Conservation (phyloP, 2,888 invertebrate species). For the Oscheius sp. region DNA sequence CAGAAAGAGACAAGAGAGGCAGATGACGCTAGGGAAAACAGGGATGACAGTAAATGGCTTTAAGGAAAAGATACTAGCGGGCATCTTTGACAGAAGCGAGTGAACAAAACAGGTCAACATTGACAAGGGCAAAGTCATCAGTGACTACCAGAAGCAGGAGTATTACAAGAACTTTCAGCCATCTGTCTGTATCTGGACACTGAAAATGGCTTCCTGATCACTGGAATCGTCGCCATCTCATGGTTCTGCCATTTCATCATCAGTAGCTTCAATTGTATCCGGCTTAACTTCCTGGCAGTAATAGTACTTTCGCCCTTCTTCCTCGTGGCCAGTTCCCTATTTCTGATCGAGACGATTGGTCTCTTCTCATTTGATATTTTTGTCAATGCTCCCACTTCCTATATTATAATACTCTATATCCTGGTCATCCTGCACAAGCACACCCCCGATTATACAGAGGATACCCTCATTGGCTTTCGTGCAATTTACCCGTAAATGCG, state of each 20-base stretch:
- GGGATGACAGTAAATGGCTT: too few species aligned
- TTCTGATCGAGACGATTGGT: constrained; percentile 19
- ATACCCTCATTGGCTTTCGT: constrained; percentile 12
- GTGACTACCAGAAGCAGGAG: too few species aligned
- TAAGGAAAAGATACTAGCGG: too few species aligned
- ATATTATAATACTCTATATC: constrained; percentile 12
- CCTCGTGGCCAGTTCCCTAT: background rate
- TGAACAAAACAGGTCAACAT: too few species aligned
- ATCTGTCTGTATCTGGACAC: constrained; percentile 4
- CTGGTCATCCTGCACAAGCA: background rate
- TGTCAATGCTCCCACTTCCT: constrained; percentile 16
- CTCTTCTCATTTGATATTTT: constrained; percentile 23
- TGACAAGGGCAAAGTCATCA: too few species aligned
- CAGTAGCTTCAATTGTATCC: background rate
- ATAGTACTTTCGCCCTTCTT: constrained; percentile 9
- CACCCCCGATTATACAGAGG: constrained; percentile 6
- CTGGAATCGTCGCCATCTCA: background rate
- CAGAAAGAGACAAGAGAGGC: too few species aligned
- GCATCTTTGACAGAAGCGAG: too few species aligned
- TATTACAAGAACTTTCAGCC: constrained; percentile 2
- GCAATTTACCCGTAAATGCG: constrained; percentile 4
- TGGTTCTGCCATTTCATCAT: background rate
- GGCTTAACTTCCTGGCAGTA: background rate
- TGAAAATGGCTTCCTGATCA: constrained; percentile 9
- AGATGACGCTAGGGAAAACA: too few species aligned